phyloP scores from a whole-genome alignment of 2,797 vertebrate species.

The Antennarius maculatus region DNA sequence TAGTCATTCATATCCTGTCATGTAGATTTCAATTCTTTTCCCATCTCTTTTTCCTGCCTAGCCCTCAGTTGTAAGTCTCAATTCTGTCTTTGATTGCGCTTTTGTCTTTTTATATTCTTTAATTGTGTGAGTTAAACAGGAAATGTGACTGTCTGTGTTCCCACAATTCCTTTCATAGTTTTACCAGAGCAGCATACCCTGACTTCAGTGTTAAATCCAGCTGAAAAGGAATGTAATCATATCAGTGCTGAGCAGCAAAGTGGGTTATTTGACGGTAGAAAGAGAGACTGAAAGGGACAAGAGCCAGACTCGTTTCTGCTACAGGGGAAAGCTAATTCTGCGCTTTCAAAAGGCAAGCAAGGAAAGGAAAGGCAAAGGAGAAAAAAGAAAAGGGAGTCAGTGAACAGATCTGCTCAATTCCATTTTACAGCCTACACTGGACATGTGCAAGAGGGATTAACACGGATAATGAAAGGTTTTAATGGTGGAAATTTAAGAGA shows the following conservation, averaged over 20 bases:
- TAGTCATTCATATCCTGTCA: conserved; percentile 27
- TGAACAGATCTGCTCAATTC: conserved; percentile 68
- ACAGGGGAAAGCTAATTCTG: conserved; percentile 69
- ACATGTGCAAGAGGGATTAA: conserved; percentile 71
- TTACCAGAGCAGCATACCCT: conserved; percentile 48
- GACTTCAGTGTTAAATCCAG: conserved; percentile 70
- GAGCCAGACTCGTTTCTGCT: conserved; percentile 63
- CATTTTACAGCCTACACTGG: conserved; percentile 53
- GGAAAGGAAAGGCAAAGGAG: conserved; percentile 47
- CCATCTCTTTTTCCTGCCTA: conserved; percentile 24
- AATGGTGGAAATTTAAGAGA: conserved; percentile 54
- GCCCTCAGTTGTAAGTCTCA: conserved; percentile 24
- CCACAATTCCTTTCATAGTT: conserved; percentile 59
- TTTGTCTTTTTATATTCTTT: conserved; percentile 50
- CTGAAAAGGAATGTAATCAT: conserved; percentile 73
- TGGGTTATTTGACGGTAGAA: conserved; percentile 75
- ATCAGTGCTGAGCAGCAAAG: conserved; percentile 74
- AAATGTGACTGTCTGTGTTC: conserved; percentile 50
- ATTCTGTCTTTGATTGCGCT: conserved; percentile 40
- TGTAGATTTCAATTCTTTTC: conserved; percentile 26
- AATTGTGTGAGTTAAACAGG: conserved; percentile 51
- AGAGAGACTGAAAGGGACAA: conserved; percentile 72
- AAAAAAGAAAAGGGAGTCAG: conserved; percentile 50
- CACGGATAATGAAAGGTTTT: conserved; percentile 65
- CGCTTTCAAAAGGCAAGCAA: conserved; percentile 71